Conservation (phyloP, 2,797 vertebrate species). For the Gila robusta region DNA sequence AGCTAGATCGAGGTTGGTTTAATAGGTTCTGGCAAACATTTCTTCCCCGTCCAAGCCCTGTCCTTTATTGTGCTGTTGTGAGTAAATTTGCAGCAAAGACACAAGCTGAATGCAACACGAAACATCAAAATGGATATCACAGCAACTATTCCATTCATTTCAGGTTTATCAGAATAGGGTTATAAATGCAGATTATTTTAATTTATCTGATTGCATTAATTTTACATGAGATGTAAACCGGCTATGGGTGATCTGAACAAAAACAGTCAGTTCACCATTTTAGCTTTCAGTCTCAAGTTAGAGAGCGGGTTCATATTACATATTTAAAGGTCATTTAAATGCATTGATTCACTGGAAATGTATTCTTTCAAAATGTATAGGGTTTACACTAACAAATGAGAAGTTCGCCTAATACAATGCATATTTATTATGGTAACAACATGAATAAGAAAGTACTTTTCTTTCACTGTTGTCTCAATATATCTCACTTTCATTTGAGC, state of each 20-base stretch:
- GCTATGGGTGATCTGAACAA: slow-evolving; percentile 5
- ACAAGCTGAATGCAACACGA: slow-evolving; percentile 6
- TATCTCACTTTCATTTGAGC: background rate
- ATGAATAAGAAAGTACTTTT: background rate
- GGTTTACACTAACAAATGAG: slow-evolving; percentile 1
- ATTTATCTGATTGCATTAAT: slow-evolving; percentile 18
- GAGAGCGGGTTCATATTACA: background rate
- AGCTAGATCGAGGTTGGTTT: slow-evolving; percentile 58
- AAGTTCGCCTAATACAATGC: background rate
- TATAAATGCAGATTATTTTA: slow-evolving; percentile 1
- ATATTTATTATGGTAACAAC: background rate
- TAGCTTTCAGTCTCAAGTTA: slow-evolving; percentile 3
- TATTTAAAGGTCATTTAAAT: slow-evolving; percentile 49
- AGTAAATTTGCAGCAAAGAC: slow-evolving; percentile 25
- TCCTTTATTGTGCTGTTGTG: slow-evolving; percentile 30
- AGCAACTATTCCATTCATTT: background rate
- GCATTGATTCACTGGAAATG: slow-evolving; percentile 2
- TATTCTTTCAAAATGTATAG: background rate
- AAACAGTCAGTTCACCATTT: slow-evolving; percentile 1
- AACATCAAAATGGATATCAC: background rate
- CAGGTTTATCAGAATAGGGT: background rate
- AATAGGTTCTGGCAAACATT: slow-evolving; percentile 43
- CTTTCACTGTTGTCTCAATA: background rate
- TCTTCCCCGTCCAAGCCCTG: slow-evolving; percentile 21
- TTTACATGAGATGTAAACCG: slow-evolving; percentile 17